phyloP scores from a whole-genome alignment of 2,113 vertebrate species.

The Platanista minor region DNA sequence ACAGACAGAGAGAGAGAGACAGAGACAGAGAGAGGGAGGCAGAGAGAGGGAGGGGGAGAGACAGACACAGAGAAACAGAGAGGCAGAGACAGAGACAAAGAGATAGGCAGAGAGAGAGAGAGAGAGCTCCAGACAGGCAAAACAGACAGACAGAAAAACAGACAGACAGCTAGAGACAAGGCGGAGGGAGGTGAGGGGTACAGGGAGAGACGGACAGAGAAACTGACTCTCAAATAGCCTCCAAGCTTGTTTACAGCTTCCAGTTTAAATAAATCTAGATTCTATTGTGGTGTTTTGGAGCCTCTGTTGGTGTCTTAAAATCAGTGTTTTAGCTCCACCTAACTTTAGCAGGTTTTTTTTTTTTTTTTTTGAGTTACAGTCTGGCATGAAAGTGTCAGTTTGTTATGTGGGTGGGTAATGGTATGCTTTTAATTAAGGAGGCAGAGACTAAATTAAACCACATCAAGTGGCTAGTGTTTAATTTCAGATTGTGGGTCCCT shows the following conservation, averaged over 20 bases:
- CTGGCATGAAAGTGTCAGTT: slow-evolving; percentile 68
- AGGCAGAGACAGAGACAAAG: too few relatives aligned
- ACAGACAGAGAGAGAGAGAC: background rate
- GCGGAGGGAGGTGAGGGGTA: background rate
- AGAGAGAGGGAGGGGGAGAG: background rate
- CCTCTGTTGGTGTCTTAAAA: slow-evolving; percentile 72
- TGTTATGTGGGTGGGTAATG: slow-evolving; percentile 67
- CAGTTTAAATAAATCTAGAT: slow-evolving; percentile 24
- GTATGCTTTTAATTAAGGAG: slow-evolving; percentile 80
- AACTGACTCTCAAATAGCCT: background rate
- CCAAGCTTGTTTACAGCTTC: background rate
- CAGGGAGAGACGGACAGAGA: background rate
- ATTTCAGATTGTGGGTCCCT: slow-evolving; percentile 67
- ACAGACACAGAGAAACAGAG: background rate
- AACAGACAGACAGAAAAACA: background rate
- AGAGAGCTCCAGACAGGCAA: background rate
- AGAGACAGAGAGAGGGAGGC: background rate
- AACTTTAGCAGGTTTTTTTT: slow-evolving; percentile 64
- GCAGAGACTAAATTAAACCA: slow-evolving; percentile 77
- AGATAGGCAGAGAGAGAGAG: background rate
- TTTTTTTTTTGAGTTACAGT: slow-evolving; percentile 68
- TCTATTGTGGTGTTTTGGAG: background rate
- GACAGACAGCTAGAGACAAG: background rate
- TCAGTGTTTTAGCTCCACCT: slow-evolving; percentile 79
- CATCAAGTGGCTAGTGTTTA: slow-evolving; percentile 76